These are phyloP conservation scores for Chesias legatella DNA, from an alignment of 2,888 invertebrate genomes.

Conservation along the genomic window DNA sequence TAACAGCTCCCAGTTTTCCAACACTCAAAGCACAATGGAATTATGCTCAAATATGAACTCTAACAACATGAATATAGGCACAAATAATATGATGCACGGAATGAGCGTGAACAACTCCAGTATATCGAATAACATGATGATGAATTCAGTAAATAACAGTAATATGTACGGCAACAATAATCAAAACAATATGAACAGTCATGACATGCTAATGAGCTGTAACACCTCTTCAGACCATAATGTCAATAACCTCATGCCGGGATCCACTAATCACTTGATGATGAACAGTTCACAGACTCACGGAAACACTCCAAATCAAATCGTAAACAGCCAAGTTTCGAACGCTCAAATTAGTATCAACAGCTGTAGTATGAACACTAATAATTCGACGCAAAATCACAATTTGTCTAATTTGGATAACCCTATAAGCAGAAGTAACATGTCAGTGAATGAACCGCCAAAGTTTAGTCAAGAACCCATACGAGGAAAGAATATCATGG, in stretches of 20 bases:
- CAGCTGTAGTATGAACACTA: constrained; percentile 63
- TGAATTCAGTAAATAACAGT: constrained; percentile 58
- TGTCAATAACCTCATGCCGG: constrained; percentile 59
- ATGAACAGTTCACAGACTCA: constrained; percentile 63
- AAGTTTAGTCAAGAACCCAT: constrained; percentile 64
- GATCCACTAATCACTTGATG: constrained; percentile 65
- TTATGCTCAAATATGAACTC: constrained; percentile 63
- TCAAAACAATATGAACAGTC: constrained; percentile 57
- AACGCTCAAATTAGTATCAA: constrained; percentile 67
- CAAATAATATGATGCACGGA: constrained; percentile 65
- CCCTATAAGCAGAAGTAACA: constrained; percentile 56
- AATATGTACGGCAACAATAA: constrained; percentile 54
- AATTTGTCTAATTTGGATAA: constrained; percentile 55
- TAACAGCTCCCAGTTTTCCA: constrained; percentile 57
- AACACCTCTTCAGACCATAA: constrained; percentile 61
- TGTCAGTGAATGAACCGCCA: constrained; percentile 57
- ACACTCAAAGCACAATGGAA: constrained; percentile 62
- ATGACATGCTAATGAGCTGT: constrained; percentile 71
- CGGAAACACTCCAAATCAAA: constrained; percentile 57
- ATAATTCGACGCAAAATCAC: constrained; percentile 54
- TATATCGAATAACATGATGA: constrained; percentile 65
- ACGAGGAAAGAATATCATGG: constrained; percentile 69
- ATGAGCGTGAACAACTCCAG: constrained; percentile 62
- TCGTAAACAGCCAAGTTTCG: constrained; percentile 50
- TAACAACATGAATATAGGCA: constrained; percentile 56